Evolutionary conservation across 2,797 vertebrate genomes (phyloP).

Genomic region (Gymnothorax reevesii): DNA sequence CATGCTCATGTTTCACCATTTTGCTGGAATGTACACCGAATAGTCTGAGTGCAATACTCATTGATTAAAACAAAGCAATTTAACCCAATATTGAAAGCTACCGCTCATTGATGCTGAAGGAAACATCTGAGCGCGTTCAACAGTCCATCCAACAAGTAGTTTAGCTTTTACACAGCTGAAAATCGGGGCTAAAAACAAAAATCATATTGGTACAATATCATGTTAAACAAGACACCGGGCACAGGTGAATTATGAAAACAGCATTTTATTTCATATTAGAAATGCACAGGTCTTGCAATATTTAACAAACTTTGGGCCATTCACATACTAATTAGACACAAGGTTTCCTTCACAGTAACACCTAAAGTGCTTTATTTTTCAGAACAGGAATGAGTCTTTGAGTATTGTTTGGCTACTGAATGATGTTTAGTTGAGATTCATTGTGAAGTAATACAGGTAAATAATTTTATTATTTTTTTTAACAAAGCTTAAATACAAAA

Average conservation of each 20-base stretch:
- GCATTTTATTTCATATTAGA: conserved; percentile 55
- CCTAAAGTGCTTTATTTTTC: conserved; percentile 78
- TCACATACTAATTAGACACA: conserved; percentile 21
- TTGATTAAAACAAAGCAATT: too few species aligned
- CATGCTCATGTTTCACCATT: too few species aligned
- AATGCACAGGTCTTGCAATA: conserved; percentile 32
- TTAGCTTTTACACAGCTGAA: too few species aligned
- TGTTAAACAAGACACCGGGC: conserved; percentile 1
- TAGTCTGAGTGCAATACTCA: too few species aligned
- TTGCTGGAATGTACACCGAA: too few species aligned
- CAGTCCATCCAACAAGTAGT: background rate
- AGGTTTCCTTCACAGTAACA: conserved; percentile 58
- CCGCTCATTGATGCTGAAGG: too few species aligned
- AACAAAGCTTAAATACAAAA: conserved; percentile 64
- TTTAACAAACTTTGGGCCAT: conserved; percentile 19
- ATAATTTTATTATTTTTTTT: conserved; percentile 44
- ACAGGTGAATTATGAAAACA: conserved; percentile 37
- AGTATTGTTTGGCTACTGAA: conserved; percentile 44
- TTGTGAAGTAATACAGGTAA: conserved; percentile 59
- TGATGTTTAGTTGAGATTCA: conserved; percentile 63
- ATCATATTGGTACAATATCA: background rate
- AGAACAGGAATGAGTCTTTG: conserved; percentile 51
- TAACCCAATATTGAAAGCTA: too few species aligned
- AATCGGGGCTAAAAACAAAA: too few species aligned
- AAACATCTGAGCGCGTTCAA: background rate